Conservation (phyloP, 2,113 vertebrate species). For the Elachura formosa region DNA sequence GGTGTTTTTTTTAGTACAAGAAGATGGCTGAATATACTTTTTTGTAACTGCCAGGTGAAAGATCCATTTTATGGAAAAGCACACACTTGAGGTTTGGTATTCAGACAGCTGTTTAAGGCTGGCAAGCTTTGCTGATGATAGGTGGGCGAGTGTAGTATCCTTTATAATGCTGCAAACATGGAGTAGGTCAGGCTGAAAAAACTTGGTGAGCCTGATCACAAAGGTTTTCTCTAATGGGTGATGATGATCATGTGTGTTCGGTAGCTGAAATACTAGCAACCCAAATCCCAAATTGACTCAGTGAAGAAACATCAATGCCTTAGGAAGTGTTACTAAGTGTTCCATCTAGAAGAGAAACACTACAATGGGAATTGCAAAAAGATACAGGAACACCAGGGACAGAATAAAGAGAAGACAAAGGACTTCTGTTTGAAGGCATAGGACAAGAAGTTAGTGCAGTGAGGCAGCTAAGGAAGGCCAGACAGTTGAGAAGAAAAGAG, state of each 20-base stretch:
- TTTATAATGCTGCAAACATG: neutral
- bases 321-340: neutral
- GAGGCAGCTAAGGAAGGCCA: neutral
- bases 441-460: neutral
- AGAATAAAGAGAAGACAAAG: neutral
- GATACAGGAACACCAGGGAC: neutral
- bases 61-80: neutral
- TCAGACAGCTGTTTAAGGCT: neutral
- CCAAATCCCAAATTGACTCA: neutral
- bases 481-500: neutral
- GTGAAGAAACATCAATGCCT: neutral
- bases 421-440: neutral
- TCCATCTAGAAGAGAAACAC: neutral
- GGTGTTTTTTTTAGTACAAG: neutral
- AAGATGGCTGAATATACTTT: neutral
- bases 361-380: neutral
- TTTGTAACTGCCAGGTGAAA: neutral
- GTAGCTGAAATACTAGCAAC: neutral
- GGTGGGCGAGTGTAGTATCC: accelerated
- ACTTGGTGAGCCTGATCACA: neutral
- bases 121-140: neutral
- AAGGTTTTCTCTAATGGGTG: neutral
- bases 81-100: neutral
- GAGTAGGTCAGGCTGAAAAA: neutral
- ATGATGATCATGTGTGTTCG: neutral